Evolutionary conservation across 2,888 invertebrate genomes (phyloP), one percentile per base, ranked within the genome.

Genomic region (Zootermopsis nevadensis): DNA sequence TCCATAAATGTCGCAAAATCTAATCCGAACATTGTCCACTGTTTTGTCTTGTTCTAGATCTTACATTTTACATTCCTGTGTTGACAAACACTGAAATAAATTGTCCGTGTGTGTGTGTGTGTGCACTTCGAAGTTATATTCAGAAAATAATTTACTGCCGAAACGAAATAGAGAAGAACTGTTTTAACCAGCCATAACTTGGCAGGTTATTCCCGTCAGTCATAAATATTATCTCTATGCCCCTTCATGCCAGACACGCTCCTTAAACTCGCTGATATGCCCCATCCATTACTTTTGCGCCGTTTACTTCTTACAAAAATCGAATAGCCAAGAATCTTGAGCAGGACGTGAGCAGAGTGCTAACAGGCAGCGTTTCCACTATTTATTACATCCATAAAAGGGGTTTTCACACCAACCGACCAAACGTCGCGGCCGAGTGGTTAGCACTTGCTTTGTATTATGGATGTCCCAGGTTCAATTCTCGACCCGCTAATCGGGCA

Each of bases 221-320:
- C 60, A 60, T 15, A 60, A 27, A 60, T 27, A 55, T 55, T 55
- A 55, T 22, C 55, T 55, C 22, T 19, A 55, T 19, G 12, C 27
- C n/a, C n/a, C 60, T 15, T 27, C 27, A 27, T 60, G n/a, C 27
- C 27, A 27, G 60, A 4, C 6, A n/a, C 12, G 6, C 48, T 19
- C 19, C 19, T 48, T 15, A 48, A 12, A 15, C n/a, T 12, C 27
- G 1, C 27, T 27, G 53, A 3, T 27, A 60, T 27, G 60, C 15
- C 60, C 27, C 27, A 27, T 8, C 60, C n/a, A 60, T 74, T 74
- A 74, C 74, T 74, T 24, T 74, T 8, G 3, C n/a, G 35, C 35
- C n/a, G 38, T 74, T 74, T 74, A 42, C 42, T 74, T 22, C 74
- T n/a, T 69, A 19, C 31, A 69, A 33, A 24, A 38, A 74, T 74